phyloP scores from a whole-genome alignment of 37 sponge, comb jelly and placozoan species.

The Mnemiopsis leidyi region DNA sequence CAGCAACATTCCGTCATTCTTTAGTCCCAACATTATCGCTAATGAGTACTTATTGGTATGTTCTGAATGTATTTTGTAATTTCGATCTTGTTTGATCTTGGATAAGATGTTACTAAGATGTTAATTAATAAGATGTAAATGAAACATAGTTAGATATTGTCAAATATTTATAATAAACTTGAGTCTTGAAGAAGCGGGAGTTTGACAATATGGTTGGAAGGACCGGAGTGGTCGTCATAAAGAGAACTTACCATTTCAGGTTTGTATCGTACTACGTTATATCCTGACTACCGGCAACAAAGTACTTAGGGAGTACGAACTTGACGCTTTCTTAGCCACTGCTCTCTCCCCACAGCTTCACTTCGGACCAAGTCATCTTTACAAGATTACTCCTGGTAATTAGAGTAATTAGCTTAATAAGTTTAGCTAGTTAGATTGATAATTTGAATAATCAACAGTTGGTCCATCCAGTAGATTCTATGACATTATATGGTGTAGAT shows the following conservation, averaged over 20 bases:
- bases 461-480: too few relatives aligned
- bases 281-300: constrained; percentile 33
- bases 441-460: not conserved
- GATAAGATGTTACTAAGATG: too few relatives aligned
- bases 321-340: constrained; percentile 27
- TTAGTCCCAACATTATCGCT: constrained; percentile 21
- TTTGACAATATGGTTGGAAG: too few relatives aligned
- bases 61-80: not conserved
- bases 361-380: constrained; percentile 1
- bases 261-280: constrained; percentile 33
- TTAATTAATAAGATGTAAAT: too few relatives aligned
- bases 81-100: too few relatives aligned
- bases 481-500: too few relatives aligned
- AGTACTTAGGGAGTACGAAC: constrained; percentile 37
- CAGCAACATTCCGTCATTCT: constrained; percentile 45
- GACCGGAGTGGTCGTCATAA: too few relatives aligned
- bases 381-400: constrained; percentile 29
- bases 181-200: too few relatives aligned
- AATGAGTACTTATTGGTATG: constrained; percentile 28
- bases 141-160: too few relatives aligned
- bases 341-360: constrained; percentile 35
- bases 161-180: too few relatives aligned
- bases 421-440: not conserved
- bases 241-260: not conserved
- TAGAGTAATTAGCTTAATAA: not conserved